Conservation (phyloP, 1,140 invertebrate species). For the Magallana angulata region DNA sequence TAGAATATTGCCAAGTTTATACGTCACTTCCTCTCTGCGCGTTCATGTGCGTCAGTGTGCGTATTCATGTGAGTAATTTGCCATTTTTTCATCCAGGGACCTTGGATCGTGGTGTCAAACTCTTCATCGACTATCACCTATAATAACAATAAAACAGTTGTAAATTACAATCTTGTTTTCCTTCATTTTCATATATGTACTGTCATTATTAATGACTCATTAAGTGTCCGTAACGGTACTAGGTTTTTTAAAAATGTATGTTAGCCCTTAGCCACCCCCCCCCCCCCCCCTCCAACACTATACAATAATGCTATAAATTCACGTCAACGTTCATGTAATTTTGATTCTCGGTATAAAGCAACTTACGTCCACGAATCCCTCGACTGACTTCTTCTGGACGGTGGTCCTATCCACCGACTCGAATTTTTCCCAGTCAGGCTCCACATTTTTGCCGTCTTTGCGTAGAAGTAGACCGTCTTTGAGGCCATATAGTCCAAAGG, state of each 20-base stretch:
- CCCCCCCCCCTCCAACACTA: too few species aligned
- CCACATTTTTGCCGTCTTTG: slow-evolving; percentile 59
- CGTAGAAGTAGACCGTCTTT: slow-evolving; percentile 68
- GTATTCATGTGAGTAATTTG: slow-evolving; percentile 71
- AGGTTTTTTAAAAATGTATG: too few species aligned
- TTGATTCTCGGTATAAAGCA: too few species aligned
- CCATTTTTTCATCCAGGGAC: slow-evolving; percentile 76
- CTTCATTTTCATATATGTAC: neutral
- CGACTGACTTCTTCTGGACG: slow-evolving; percentile 1
- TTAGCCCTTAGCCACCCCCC: too few species aligned
- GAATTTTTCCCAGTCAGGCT: slow-evolving; percentile 70
- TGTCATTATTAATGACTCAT: too few species aligned
- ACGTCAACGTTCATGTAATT: too few species aligned
- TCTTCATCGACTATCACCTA: slow-evolving; percentile 48
- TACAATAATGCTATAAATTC: too few species aligned
- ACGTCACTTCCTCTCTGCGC: slow-evolving; percentile 17
- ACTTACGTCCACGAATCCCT: neutral
- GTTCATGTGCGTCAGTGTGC: slow-evolving; percentile 64
- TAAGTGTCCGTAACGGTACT: too few species aligned
- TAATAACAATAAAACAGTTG: neutral
- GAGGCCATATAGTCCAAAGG: slow-evolving; percentile 70
- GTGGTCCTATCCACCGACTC: slow-evolving; percentile 56
- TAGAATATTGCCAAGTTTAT: too few species aligned
- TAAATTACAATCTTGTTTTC: neutral
- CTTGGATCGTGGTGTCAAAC: slow-evolving; percentile 73